A percentile compares a stretch with the other conserved stretches of the same genome.
Evolutionary conservation across 2,113 vertebrate genomes (phyloP).

Genomic region (Antechinus stuartii): DNA sequence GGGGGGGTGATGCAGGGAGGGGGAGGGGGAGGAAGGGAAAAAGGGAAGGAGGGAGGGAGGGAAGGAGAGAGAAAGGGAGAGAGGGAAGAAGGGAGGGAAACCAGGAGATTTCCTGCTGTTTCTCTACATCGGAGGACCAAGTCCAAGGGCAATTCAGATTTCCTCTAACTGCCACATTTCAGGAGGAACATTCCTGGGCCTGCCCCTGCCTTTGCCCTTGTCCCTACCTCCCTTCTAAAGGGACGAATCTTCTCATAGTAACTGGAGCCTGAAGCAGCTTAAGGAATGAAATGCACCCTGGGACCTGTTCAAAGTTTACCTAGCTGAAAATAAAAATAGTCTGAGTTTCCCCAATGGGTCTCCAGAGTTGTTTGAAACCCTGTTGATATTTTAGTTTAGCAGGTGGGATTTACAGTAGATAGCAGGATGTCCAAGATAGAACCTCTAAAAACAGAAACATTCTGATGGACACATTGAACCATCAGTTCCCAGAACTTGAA

Average conservation of each 20-base stretch:
- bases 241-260: conserved; percentile 75
- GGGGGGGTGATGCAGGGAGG: too few relatives aligned
- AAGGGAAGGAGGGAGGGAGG: too few relatives aligned
- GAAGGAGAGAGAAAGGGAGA: too few relatives aligned
- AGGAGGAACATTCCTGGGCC: conserved; percentile 59
- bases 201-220: not conserved
- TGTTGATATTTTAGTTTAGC: not conserved
- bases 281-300: conserved; percentile 85
- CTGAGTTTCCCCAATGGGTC: conserved; percentile 74
- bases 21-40: too few relatives aligned
- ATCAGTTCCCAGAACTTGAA: not conserved
- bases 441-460: conserved; percentile 13
- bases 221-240: conserved; percentile 50
- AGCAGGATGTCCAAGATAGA: conserved; percentile 23
- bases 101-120: conserved; percentile 83
- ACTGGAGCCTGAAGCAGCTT: conserved; percentile 79
- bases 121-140: conserved; percentile 77
- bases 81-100: not conserved
- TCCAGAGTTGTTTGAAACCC: conserved; percentile 71
- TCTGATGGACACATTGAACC: not conserved
- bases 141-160: conserved; percentile 68
- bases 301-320: conserved; percentile 84
- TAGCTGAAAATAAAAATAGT: conserved; percentile 80
- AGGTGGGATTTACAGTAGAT: not conserved
- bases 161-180: conserved; percentile 77